Evolutionary conservation across 1,140 invertebrate genomes (phyloP).

Genomic region (Dryas iulia): DNA sequence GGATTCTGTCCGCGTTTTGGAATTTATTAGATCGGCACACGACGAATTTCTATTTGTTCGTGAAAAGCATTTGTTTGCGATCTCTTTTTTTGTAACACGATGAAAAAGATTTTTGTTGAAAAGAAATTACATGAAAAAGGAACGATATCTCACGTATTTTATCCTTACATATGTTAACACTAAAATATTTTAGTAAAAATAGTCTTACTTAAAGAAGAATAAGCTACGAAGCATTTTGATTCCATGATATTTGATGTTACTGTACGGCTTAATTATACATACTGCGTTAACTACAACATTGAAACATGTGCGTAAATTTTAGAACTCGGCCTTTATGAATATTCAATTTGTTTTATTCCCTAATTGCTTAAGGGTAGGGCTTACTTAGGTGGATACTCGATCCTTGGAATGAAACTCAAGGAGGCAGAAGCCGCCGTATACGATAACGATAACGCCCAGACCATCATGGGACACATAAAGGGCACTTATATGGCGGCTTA

Average conservation of each 20-base stretch:
- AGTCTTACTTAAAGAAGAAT: too few relatives aligned
- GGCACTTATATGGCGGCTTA: too few relatives aligned
- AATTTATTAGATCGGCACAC: constrained; percentile 14
- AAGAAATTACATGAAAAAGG: background rate
- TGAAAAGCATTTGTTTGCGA: background rate
- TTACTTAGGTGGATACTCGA: too few relatives aligned
- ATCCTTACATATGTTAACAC: background rate
- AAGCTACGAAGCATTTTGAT: too few relatives aligned
- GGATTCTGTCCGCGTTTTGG: constrained; percentile 11
- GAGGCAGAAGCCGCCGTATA: too few relatives aligned
- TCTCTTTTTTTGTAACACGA: too few relatives aligned
- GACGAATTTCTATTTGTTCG: constrained; percentile 11
- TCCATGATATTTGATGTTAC: background rate
- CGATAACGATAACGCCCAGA: too few relatives aligned
- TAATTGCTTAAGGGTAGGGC: constrained; percentile 14
- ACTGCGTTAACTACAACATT: background rate
- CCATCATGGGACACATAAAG: too few relatives aligned
- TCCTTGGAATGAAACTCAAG: too few relatives aligned
- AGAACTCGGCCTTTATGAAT: constrained; percentile 13
- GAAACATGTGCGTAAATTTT: background rate
- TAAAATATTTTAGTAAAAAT: too few relatives aligned
- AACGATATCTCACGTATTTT: background rate
- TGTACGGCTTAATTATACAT: background rate
- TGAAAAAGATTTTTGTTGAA: background rate
- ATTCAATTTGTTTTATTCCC: constrained; percentile 11